Conservation (phyloP, 2,113 vertebrate species). For the Podocnemis expansa region DNA sequence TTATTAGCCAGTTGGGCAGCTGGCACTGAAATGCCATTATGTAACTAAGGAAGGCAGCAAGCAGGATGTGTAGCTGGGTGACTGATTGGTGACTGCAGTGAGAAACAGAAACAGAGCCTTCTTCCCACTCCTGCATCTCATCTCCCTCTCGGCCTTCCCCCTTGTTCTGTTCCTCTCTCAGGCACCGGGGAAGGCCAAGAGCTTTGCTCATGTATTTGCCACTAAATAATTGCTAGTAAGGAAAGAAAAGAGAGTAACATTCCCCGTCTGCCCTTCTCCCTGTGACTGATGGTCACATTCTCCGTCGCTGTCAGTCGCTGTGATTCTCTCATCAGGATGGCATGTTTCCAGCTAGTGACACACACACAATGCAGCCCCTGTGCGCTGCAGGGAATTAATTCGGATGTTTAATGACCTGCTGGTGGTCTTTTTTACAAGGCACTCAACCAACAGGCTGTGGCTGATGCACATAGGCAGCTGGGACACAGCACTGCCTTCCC, state of each 20-base stretch:
- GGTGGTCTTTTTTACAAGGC: conserved; percentile 56
- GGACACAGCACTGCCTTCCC: background rate
- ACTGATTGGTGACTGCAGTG: conserved; percentile 50
- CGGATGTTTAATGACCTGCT: conserved; percentile 62
- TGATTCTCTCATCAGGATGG: conserved; percentile 70
- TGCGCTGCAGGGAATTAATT: conserved; percentile 46
- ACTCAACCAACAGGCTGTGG: conserved; percentile 1
- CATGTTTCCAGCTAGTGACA: conserved; percentile 65
- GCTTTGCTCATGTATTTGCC: background rate
- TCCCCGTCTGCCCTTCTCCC: conserved; percentile 45
- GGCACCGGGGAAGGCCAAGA: background rate
- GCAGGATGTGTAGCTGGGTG: conserved; percentile 48
- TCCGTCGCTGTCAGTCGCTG: background rate
- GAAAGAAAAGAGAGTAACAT: conserved; percentile 38
- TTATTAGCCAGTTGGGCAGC: background rate
- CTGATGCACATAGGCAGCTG: conserved; percentile 43
- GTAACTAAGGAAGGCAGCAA: conserved; percentile 10
- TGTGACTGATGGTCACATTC: conserved; percentile 24
- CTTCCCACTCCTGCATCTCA: background rate
- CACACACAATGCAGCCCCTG: conserved; percentile 65
- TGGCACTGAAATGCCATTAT: conserved; percentile 67
- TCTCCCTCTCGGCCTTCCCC: background rate
- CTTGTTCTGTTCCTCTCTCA: background rate
- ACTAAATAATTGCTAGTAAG: background rate
- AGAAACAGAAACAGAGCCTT: conserved; percentile 41